phyloP scores from a whole-genome alignment of 2,113 vertebrate genomes.

The Cinclus mexicanus region DNA sequence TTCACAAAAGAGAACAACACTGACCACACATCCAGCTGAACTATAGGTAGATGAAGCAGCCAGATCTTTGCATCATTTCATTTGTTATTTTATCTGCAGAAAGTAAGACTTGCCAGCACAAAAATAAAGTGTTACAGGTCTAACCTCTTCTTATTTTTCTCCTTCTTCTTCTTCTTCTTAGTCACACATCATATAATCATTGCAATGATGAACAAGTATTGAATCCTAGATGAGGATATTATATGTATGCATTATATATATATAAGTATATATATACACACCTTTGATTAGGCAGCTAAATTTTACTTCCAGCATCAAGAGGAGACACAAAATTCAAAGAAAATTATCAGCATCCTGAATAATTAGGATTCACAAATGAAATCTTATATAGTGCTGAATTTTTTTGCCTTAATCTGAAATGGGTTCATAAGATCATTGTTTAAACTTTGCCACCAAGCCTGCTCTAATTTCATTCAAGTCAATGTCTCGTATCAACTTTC shows the following conservation, averaged over 20 bases:
- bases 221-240: not conserved
- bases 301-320: not conserved
- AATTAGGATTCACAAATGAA: not conserved
- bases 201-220: not conserved
- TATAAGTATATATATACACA: not conserved
- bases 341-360: not conserved
- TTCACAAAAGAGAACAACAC: not conserved
- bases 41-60: not conserved
- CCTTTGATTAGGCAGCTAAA: not conserved
- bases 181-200: not conserved
- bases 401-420: not conserved
- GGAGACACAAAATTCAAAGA: not conserved
- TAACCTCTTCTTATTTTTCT: not conserved
- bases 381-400: not conserved
- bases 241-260: not conserved
- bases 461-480: not conserved
- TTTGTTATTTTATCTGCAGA: not conserved
- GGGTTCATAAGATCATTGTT: not conserved
- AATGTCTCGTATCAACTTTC: not conserved
- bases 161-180: not conserved
- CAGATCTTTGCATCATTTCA: not conserved
- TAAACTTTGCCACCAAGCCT: not conserved
- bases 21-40: not conserved
- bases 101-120: not conserved
- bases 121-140: not conserved